Base-by-base conservation (phyloP, 30 jellyfish, hydroid and myxozoan genomes). In the Aurelia coerulea region DNA sequence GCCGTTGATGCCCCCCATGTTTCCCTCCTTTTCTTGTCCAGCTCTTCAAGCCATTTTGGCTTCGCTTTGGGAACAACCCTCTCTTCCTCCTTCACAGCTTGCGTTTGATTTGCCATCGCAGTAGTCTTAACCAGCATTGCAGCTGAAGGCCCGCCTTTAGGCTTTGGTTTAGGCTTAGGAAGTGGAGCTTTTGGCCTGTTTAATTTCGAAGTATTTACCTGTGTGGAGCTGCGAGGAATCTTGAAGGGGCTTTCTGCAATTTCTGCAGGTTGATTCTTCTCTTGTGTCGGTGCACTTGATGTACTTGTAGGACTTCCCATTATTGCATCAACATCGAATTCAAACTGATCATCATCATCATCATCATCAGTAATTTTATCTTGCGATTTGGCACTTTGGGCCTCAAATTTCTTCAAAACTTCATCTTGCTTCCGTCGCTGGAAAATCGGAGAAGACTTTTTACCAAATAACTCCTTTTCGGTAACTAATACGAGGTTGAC, bases 71-170 rank as follows among this genome's bases (percentile, higher is more conserved):
- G 87, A 14, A 29, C 68, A 17, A 15, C 70, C 53, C 53, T 62
- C 37, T 64, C 87, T 14, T 73, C 93, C 65, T 65, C 93, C 79
- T 84, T 84, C 42, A 81, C 88, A 34, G 75, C 70, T 71, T 84
- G 73, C 23, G 29, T 64, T 23, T 72, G 65, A 63, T 58, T 84
- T 51, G 80, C 15, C 41, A 23, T 29, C 1, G 93, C 83, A 14
- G 93, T 65, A 63, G 41, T 67, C 58, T 84, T 84, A n/a, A 67
- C 32, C 23, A 84, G 81, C 88, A 73, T 73, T 9, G 93, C 93
- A 4, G 93, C 74, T 8, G 93, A 84, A 46, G 34, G 79, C 32
- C 68, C 74, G 10, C 56, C 34, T 71, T 71, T 83, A 13, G 83
- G 83, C 52, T 74, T 84, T 50, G 79, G 78, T 49, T 73, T 84